Evolutionary conservation across 1,140 invertebrate genomes (phyloP), one percentile per base, ranked within the genome.

Genomic region (Cherax destructor): DNA sequence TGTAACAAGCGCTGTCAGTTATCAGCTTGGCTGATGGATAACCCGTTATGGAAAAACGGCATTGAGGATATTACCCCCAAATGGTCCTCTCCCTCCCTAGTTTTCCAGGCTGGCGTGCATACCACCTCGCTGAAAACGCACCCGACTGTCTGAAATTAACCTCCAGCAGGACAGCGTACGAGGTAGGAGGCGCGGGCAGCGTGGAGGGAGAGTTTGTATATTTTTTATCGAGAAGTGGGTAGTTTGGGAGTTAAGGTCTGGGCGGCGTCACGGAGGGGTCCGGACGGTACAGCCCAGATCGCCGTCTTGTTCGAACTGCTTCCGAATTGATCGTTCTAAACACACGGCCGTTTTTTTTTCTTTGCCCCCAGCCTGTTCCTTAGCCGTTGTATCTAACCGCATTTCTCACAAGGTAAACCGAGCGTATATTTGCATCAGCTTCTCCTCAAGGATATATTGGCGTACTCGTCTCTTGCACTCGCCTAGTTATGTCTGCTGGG

Each of bases 281-380:
- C 47, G 41, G 69, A 69, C 83, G 83, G 83, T 69, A 84, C 11
- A 69, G 83, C 47, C 83, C 41, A 84, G 61, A 49, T 47, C 52
- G 9, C 24, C 61, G 24, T 30, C 59, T 4, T 21, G 30, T 56
- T 56, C 52, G 52, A 56, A 56, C 13, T 56, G 52, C 52, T 9
- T 56, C 9, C 52, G 52, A 5, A 56, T 13, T 56, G 52, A 10
- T 9, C 52, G 30, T 13, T 56, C 52, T 13, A 56, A 13, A 56
- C 52, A 56, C 52, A 56, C 52, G 52, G 9, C 52, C 18, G 10
- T 83, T 49, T 13, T 24, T 59, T 24, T 79, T 52, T 16, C 16
- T 50, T 41, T 79, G 5, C 24, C 13, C n/a, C 4, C 30, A 41
- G 30, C 30, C 30, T 79, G 47, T 79, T 79, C 16, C 21, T 79